Evolutionary conservation across 2,797 vertebrate genomes (phyloP).

Genomic region (Galaxias olidus): DNA sequence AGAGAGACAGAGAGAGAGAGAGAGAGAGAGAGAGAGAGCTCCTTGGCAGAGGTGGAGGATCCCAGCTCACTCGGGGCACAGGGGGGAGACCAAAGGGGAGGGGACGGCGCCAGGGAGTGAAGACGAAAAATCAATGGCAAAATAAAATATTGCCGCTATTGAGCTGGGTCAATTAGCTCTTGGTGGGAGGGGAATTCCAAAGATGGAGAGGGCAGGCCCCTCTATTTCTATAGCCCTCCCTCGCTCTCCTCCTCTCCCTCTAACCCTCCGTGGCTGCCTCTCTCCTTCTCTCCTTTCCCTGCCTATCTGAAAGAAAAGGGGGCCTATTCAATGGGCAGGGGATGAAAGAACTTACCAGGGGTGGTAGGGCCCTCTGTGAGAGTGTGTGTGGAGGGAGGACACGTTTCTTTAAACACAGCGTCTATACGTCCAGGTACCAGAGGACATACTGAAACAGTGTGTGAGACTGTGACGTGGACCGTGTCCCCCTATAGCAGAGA

Average conservation of each 20-base stretch:
- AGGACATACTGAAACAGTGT: not conserved
- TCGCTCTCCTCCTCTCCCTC: too few relatives aligned
- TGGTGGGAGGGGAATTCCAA: constrained; percentile 64
- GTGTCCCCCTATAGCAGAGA: too few relatives aligned
- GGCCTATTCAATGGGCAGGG: not conserved
- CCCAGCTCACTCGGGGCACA: constrained; percentile 4
- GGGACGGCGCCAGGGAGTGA: not conserved
- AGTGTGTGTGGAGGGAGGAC: not conserved
- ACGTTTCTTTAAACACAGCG: not conserved
- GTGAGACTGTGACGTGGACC: too few relatives aligned
- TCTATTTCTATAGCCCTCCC: constrained; percentile 7
- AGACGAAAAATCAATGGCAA: constrained; percentile 65
- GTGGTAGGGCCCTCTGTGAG: not conserved
- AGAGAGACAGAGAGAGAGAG: constrained; percentile 10
- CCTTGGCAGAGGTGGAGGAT: constrained; percentile 2
- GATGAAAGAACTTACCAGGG: constrained; percentile 5
- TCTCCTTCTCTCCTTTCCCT: constrained; percentile 1
- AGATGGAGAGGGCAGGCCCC: constrained; percentile 34
- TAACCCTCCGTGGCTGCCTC: not conserved
- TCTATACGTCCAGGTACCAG: not conserved
- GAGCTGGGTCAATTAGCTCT: constrained; percentile 70
- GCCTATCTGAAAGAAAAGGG: constrained; percentile 1
- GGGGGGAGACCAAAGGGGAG: not conserved
- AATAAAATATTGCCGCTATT: constrained; percentile 72
- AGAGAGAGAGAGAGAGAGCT: constrained; percentile 12